Evolutionary conservation across 2,797 vertebrate genomes (phyloP).

Genomic region (Macropus fuliginosus): DNA sequence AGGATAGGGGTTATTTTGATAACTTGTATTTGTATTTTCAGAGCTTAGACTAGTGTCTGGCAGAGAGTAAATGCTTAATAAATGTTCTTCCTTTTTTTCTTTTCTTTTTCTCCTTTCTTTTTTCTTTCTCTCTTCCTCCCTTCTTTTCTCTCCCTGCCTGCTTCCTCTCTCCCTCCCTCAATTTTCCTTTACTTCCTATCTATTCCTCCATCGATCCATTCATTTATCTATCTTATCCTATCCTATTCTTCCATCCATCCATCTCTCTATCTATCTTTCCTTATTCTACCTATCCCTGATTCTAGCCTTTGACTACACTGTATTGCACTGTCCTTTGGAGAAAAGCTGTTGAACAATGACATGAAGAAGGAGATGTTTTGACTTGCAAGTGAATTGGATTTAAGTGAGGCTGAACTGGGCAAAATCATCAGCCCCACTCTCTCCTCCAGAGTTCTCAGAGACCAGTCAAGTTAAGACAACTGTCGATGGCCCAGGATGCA

Average conservation of each 20-base stretch:
- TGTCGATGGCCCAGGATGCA: not conserved
- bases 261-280: too few relatives aligned
- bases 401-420: not conserved
- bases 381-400: not conserved
- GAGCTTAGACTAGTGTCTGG: not conserved
- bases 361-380: not conserved
- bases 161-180: not conserved
- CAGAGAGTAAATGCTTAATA: not conserved
- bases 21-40: not conserved
- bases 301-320: not conserved
- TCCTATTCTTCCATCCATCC: not conserved
- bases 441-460: not conserved
- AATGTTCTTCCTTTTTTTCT: not conserved
- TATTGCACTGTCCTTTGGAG: not conserved
- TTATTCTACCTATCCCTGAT: too few relatives aligned
- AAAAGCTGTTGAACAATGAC: not conserved
- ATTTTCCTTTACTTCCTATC: not conserved
- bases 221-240: not conserved
- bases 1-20: not conserved
- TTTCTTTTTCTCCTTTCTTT: not conserved
- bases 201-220: not conserved
- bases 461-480: not conserved
- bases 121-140: not conserved
- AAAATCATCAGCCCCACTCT: not conserved
- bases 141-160: too few relatives aligned